Evolutionary conservation across 2,888 invertebrate species (phyloP), one percentile per base, ranked within the genome.

Genomic region (Iselma pallidipennis): DNA sequence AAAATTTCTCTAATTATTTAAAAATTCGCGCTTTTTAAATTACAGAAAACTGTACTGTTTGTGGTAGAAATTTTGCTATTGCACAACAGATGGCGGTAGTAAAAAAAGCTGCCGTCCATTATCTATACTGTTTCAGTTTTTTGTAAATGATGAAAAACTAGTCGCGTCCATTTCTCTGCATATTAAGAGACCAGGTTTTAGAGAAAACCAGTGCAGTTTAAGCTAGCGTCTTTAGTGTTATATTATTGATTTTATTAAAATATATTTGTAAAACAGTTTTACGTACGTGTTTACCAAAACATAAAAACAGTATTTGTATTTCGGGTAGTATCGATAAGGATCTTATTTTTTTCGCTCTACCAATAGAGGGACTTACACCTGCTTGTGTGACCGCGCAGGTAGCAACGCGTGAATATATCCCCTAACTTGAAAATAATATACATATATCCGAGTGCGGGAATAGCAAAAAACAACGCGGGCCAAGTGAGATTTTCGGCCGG

Each of bases 351-450:
- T 74, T 72, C 70, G 69, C 74, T n/a, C n/a, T 74, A 74, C 76
- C 78, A 76, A 79, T 75, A 78, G 78, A 79, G 78, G 78, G 78
- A 79, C 76, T 74, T 77, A 72, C 74, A 78, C 78, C 78, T 78
- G 77, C 69, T 66, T 66, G 76, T 76, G 63, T 69, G 74, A 72
- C 73, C 77, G 79, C 79, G 78, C 79, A 79, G 78, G 79, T 79
- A 77, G 72, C 63, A 66, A 70, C 75, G 72, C 74, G 74, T 73
- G 71, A 77, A 74, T 74, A 71, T 76, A 70, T 69, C 70, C 68
- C 68, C 65, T 68, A 69, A 59, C 45, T 45, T 45, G 45, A 45
- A 45, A 45, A 45, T 45, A 21, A 21, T 45, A 45, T 45, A 45
- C 21, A 45, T n/a, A 57, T 57, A 73, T 71, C 69, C 66, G 72